Evolutionary conservation across 2,113 vertebrate species (phyloP).

Genomic region (Calonectris borealis): DNA sequence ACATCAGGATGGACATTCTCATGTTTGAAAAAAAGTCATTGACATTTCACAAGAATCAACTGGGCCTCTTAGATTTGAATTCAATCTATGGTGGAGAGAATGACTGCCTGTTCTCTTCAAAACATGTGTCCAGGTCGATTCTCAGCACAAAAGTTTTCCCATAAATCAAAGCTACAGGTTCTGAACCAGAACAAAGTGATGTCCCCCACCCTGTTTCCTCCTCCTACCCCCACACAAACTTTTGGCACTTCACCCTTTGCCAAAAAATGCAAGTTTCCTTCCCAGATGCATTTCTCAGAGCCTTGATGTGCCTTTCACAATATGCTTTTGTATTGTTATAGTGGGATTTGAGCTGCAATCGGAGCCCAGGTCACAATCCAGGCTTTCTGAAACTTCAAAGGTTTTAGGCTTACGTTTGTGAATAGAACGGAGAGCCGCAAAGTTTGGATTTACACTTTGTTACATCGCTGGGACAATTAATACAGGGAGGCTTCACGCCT

Average conservation of each 20-base stretch:
- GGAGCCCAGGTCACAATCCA: neutral
- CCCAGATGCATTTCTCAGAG: neutral
- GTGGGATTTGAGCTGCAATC: neutral
- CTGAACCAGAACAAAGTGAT: neutral
- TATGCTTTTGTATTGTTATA: neutral
- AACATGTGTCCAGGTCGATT: neutral
- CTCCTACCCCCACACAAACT: neutral
- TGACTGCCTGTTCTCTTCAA: neutral
- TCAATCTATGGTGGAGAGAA: neutral
- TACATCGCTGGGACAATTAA: neutral
- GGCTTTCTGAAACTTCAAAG: slow-evolving; percentile 13
- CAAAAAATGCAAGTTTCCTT: neutral
- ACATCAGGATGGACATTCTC: neutral
- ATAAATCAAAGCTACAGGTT: neutral
- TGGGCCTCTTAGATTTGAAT: neutral
- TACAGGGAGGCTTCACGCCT: neutral
- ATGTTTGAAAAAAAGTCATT: neutral
- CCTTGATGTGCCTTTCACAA: neutral
- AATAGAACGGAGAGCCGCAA: neutral
- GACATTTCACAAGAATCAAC: neutral
- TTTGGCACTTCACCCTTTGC: neutral
- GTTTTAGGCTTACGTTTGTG: neutral
- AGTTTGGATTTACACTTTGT: neutral
- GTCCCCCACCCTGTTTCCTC: neutral
- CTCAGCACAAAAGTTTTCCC: neutral